Base-by-base conservation (phyloP, 2,113 vertebrate genomes). In the Zosterops pallidus region DNA sequence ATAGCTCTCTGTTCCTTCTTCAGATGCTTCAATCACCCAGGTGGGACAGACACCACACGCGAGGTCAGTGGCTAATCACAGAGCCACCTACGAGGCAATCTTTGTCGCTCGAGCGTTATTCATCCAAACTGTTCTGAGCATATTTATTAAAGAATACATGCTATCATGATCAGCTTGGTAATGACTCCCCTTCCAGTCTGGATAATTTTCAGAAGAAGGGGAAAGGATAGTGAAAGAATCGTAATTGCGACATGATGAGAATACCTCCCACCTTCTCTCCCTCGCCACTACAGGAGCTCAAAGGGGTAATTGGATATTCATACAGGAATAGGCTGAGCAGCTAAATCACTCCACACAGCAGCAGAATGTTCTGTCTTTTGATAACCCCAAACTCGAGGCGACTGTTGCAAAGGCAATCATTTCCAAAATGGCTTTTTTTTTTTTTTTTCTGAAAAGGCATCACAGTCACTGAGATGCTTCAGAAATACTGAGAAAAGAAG, bases 31-130 rank as follows among this genome's bases (percentile, higher is more conserved):
- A 90, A 11, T 94, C 76, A 78, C 21, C 56, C 65, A 35, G 89
- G 92, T 86, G 86, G 83, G 74, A 50, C 79, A 86, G 83, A 78
- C 93, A 71, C 76, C 83, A 71, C 68, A 81, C 5, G 5, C 0
- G 3, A 75, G 76, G 90, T 89, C 92, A 83, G 92, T 89, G 69
- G 86, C 65, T 95, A 94, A 93, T 94, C 96, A 94, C 72, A 64
- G 55, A 83, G 60, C 55, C 76, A 74, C 67, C 90, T 35, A 25
- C 33, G 86, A 84, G 72, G 60, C 80, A 60, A 63, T 37, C 55
- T 90, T 86, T 83, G 47, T 49, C 33, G 5, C 68, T 76, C 0
- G 0, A 78, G 50, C 6, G 1, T 77, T 77, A 93, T 92, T 95
- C 89, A 92, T 33, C 64, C 72, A 15, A 74, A 65, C 41, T 18